Conservation (phyloP, 2,797 vertebrate genomes). For the Carapus acus region DNA sequence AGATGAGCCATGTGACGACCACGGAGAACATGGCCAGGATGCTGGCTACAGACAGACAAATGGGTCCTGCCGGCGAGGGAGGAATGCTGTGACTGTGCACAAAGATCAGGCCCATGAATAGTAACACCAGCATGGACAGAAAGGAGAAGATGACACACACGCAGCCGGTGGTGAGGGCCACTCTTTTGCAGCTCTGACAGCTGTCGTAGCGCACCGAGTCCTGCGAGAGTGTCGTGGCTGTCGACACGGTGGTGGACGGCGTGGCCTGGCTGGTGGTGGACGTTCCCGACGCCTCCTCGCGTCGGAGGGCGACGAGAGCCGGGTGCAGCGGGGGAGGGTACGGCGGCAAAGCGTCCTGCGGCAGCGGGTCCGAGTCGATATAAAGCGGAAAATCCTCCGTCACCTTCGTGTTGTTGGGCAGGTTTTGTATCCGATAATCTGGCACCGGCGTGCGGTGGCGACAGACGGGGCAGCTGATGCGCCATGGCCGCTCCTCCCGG, state of each 20-base stretch:
- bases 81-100: conserved; percentile 86
- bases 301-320: conserved; percentile 67
- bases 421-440: conserved; percentile 82
- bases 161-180: conserved; percentile 87
- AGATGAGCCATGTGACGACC: conserved; percentile 90
- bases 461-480: conserved; percentile 84
- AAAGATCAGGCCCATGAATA: conserved; percentile 93
- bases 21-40: conserved; percentile 91
- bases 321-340: conserved; percentile 74
- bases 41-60: conserved; percentile 90
- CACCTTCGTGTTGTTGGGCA: conserved; percentile 92
- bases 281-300: conserved; percentile 67
- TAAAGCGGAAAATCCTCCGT: conserved; percentile 85
- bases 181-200: conserved; percentile 86
- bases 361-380: conserved; percentile 81
- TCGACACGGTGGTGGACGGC: conserved; percentile 73
- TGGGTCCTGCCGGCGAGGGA: conserved; percentile 85
- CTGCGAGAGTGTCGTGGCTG: conserved; percentile 76
- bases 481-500: conserved; percentile 78
- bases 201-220: conserved; percentile 80
- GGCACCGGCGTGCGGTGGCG: conserved; percentile 89
- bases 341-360: conserved; percentile 82
- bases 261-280: conserved; percentile 61
- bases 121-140: conserved; percentile 89
- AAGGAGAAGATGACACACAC: conserved; percentile 92